These are phyloP conservation scores for Thunnus maccoyii DNA, from an alignment of 2,113 vertebrate species.

Conservation along the genomic window DNA sequence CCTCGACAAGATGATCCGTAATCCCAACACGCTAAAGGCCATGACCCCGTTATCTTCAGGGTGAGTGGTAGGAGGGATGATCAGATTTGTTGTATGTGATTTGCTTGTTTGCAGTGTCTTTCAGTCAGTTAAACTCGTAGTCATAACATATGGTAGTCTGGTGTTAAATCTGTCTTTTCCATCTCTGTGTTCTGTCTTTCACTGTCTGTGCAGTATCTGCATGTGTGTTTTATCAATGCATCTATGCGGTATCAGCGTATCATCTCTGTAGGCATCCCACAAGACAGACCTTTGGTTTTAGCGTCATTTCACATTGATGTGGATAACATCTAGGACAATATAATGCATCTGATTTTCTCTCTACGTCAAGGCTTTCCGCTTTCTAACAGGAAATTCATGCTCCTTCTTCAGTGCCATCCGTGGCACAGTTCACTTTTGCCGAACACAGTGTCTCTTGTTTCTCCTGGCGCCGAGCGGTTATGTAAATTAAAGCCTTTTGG, in stretches of 20 bases:
- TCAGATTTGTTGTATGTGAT: constrained; percentile 3
- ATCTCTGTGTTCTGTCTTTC: background rate
- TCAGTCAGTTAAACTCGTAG: background rate
- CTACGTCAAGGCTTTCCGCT: constrained; percentile 13
- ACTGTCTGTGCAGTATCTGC: constrained; percentile 29
- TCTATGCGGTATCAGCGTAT: background rate
- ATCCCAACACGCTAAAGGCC: constrained; percentile 97
- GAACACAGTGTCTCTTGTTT: constrained; percentile 74
- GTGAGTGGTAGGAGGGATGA: constrained; percentile 75
- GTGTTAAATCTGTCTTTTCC: constrained; percentile 14
- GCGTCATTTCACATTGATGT: constrained; percentile 30
- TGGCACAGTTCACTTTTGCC: constrained; percentile 55
- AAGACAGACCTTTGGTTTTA: constrained; percentile 19
- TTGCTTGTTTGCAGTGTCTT: background rate
- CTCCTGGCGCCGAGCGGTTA: constrained; percentile 74
- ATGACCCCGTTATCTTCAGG: constrained; percentile 97
- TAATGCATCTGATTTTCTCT: constrained; percentile 18
- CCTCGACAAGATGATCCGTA: constrained; percentile 99
- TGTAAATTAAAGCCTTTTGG: constrained; percentile 80
- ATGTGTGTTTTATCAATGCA: constrained; percentile 33
- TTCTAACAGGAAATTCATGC: constrained; percentile 40
- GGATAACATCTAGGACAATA: constrained; percentile 44
- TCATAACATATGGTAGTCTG: background rate
- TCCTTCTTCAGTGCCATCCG: constrained; percentile 52
- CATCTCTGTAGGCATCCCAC: constrained; percentile 35